Evolutionary conservation across 2,888 invertebrate species (phyloP), one percentile per base, ranked within the genome.

Genomic region (Tanytarsus gracilentus): DNA sequence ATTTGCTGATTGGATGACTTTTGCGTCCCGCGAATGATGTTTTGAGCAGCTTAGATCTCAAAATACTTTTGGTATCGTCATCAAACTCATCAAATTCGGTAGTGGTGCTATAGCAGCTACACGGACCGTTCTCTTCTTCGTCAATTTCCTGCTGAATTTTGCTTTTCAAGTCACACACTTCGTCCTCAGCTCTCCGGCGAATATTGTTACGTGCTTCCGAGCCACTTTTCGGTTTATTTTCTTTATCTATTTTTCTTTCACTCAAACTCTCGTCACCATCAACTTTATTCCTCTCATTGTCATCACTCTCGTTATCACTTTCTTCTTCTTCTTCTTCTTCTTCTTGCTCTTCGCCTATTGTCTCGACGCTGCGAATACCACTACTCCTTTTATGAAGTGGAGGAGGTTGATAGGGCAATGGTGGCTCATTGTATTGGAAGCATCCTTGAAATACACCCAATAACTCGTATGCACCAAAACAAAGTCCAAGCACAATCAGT

Each of bases 401-500:
- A 62, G 58, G 70, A 62, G 68, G 70, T 65, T 69, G 69, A 66
- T 69, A 73, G 68, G 69, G 72, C 62, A 71, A 65, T 60, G 56
- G 67, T 66, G 66, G 66, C 67, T 68, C 66, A 39, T 58, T 58
- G 66, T 69, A 62, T 65, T 66, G 69, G 65, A 66, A 60, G 71
- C 73, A 72, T 70, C 78, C 78, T 72, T 79, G 78, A 70, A 82
- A 76, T 70, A 82, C 75, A 70, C 82, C 82, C 72, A 81, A 79
- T 69, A 82, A 76, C 74, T 82, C 81, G 71, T 83, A 83, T 68
- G 82, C 81, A 69, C 83, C 74, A 71, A 82, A 78, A 76, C 81
- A 83, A 70, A 82, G 77, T 66, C 83, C 82, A 67, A 83, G 75
- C 68, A 83, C 78, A 69, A 82, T 75, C 69, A 82, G 80, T 71